Base-by-base conservation (phyloP, 1,140 invertebrate species). In the Nebria ingens region DNA sequence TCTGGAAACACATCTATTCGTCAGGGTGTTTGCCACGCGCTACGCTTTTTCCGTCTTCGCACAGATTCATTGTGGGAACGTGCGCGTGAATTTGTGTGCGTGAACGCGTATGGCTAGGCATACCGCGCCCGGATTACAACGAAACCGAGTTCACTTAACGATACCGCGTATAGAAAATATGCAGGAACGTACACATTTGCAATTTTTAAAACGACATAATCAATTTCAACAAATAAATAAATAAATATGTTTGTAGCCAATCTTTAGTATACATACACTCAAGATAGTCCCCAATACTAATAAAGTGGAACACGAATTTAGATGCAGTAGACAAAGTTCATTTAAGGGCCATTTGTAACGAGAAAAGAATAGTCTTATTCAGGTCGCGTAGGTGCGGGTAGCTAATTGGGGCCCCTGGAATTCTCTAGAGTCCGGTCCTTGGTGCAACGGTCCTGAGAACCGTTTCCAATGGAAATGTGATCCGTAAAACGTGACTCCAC, bases 131-230 rank as follows among this genome's bases (percentile, higher is more conserved):
- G 17, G 40, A 45, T 45, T 45, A 45, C 40, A 45, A 45, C 9
- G 40, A 45, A 45, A 45, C 17, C 40, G 17, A 45, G 40, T 45
- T 45, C 40, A 45, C 40, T 45, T 17, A 45, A 45, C 40, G 40
- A 45, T 12, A 45, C 40, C 4, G 25, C n/a, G n/a, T n/a, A 29
- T 13, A 13, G 6, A 45, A 45, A 45, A 9, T 17, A 45, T 17
- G 40, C 40, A 9, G 6, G 17, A 17, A 45, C 6, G 40, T 17
- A 45, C 40, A 45, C 9, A 45, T 9, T 4, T 45, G 40, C 3
- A 45, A 4, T 45, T 4, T 17, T 4, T 9, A 9, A 11, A 45
- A 4, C 15, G 40, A 45, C 9, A 45, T 34, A n/a, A n/a, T n/a
- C 25, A n/a, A 34, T n/a, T n/a, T n/a, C 25, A 34, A 34, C 25